Evolutionary conservation across 2,113 vertebrate genomes (phyloP).

Genomic region (Bufo bufo): DNA sequence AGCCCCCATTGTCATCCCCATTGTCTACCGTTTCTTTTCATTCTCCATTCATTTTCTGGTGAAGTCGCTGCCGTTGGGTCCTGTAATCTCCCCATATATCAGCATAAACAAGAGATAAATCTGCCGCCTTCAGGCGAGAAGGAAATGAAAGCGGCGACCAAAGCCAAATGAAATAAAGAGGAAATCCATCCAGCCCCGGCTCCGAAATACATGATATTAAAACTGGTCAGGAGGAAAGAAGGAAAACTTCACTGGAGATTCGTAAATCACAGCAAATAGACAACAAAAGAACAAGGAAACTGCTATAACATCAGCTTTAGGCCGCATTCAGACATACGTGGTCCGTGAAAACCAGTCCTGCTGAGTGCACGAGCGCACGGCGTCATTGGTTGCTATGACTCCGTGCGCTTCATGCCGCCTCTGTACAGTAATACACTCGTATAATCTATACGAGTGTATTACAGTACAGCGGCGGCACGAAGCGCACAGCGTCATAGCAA

Average conservation of each 20-base stretch:
- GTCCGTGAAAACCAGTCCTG: no score
- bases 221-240: not conserved
- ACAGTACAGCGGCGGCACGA: no score
- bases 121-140: conserved; percentile 22
- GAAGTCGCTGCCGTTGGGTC: not conserved
- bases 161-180: not conserved
- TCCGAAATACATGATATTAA: not conserved
- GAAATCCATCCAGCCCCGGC: not conserved
- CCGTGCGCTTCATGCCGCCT: no score
- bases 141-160: conserved; percentile 10
- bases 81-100: conserved; percentile 29
- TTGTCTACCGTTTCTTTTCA: no score
- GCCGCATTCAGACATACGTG: no score
- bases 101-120: conserved; percentile 33
- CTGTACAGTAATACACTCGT: no score
- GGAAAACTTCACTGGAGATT: not conserved
- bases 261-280: not conserved
- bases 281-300: not conserved
- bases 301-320: no score
- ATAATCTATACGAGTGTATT: no score
- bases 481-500: no score
- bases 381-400: no score
- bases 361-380: no score
- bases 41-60: not conserved
- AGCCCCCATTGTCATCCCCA: not conserved